Evolutionary conservation across 2,113 vertebrate genomes (phyloP).

Genomic region (Tachuris rubrigastra): DNA sequence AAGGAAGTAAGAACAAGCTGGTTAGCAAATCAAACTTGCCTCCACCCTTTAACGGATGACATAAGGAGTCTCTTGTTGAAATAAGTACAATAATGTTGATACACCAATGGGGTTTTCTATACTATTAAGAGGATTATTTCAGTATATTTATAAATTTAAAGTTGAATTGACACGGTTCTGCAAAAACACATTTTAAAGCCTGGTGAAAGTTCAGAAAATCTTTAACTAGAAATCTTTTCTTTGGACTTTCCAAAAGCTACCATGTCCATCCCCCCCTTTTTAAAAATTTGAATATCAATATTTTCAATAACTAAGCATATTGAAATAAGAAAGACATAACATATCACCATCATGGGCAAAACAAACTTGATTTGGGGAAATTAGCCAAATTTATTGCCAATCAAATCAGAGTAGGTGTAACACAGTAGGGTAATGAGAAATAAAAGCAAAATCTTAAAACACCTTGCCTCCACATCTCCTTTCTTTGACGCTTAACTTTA

Average conservation of each 20-base stretch:
- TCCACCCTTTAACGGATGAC: neutral
- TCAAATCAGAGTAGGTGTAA: neutral
- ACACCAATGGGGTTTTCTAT: neutral
- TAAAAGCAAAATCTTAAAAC: neutral
- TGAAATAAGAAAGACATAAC: neutral
- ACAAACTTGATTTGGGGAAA: neutral
- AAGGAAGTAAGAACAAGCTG: neutral
- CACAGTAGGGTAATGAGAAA: neutral
- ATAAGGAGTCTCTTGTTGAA: neutral
- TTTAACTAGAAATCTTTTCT: neutral
- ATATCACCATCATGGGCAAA: rapidly evolving
- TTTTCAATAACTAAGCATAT: neutral
- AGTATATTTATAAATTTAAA: neutral
- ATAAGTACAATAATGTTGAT: neutral
- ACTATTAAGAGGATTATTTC: neutral
- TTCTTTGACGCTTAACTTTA: neutral
- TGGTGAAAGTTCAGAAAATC: neutral
- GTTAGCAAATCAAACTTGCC: neutral
- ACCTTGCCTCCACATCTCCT: rapidly evolving
- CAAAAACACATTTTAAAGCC: neutral
- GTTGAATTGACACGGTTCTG: neutral
- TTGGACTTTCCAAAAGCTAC: neutral
- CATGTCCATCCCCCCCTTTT: rapidly evolving
- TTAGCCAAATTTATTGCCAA: neutral
- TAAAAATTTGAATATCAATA: too few species aligned